Evolutionary conservation across 2,888 invertebrate species (phyloP).

Genomic region (Lasioglossum vierecki): DNA sequence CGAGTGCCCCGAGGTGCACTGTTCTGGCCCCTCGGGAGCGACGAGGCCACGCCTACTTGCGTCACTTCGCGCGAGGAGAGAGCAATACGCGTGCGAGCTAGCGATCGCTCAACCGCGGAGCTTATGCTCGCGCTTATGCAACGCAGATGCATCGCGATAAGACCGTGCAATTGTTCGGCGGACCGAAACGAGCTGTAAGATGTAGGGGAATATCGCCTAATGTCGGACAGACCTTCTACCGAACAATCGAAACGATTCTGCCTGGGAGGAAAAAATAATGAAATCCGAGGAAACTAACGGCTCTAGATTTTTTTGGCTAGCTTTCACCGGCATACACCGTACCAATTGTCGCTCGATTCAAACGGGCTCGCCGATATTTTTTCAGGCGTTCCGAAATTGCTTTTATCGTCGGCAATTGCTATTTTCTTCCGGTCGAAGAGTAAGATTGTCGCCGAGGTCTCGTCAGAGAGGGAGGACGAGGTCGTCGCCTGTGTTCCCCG

Average conservation of each 20-base stretch:
- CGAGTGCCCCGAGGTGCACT: background rate
- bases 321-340: background rate
- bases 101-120: slow-evolving; percentile 19
- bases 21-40: background rate
- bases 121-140: slow-evolving; percentile 47
- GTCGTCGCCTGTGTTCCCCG: slow-evolving; percentile 17
- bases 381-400: background rate
- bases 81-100: slow-evolving; percentile 27
- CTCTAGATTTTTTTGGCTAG: background rate
- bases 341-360: background rate
- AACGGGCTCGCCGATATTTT: background rate
- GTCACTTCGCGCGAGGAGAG: background rate
- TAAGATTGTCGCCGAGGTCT: background rate
- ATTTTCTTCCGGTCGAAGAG: background rate
- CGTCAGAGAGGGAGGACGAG: background rate
- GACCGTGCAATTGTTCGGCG: slow-evolving; percentile 37
- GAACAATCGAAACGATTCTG: background rate
- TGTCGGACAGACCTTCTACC: background rate
- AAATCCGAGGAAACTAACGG: background rate
- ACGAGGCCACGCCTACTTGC: background rate
- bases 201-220: slow-evolving; percentile 8
- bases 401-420: background rate
- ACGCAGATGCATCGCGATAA: slow-evolving; percentile 43
- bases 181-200: slow-evolving; percentile 5
- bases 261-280: background rate